Evolutionary conservation across 2,797 vertebrate genomes (phyloP), one percentile per base, ranked within the genome.

Genomic region (Protonibea diacanthus): DNA sequence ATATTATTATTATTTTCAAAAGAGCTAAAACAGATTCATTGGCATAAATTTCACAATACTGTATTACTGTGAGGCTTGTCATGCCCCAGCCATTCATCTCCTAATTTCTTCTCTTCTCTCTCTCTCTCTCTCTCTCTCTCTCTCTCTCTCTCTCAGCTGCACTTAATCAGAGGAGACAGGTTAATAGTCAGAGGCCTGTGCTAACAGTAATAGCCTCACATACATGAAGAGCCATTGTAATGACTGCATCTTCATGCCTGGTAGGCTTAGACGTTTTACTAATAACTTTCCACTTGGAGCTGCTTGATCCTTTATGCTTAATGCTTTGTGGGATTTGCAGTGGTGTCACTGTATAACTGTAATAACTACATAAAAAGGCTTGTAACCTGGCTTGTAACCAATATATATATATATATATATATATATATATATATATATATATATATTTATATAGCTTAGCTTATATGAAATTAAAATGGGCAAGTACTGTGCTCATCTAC

Each of bases 81-180:
- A 79, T 17, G 2, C 21, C 38, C 33, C n/a, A 17, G 18, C 56
- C 59, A 64, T 74, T 86, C 77, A 42, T 80, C 64, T 75, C 60
- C 58, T 53, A 51, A 74, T 81, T 29, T 56, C 58, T 72, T 71
- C 47, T 0, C 47, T 55, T 29, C 60, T 27, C 38, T 71, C 74
- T 25, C 52, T 76, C 59, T 53, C 52, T 56, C 58, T 72, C 25
- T 71, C 47, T 0, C 47, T 55, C 60, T 73, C 60, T 52, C 48
- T 42, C 49, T 70, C 62, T 80, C 68, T 63, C 64, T 86, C 62
- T 61, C 64, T 60, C 40, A 68, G 72, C 74, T 72, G 75, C 79
- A 76, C 74, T 86, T 88, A 91, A 91, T 89, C 87, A 91, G 57
- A 82, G 71, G 25, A 71, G 90, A 89, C 86, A 86, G 88, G 83